Evolutionary conservation across 2,888 invertebrate species (phyloP).

Genomic region (Trimorus sp.): DNA sequence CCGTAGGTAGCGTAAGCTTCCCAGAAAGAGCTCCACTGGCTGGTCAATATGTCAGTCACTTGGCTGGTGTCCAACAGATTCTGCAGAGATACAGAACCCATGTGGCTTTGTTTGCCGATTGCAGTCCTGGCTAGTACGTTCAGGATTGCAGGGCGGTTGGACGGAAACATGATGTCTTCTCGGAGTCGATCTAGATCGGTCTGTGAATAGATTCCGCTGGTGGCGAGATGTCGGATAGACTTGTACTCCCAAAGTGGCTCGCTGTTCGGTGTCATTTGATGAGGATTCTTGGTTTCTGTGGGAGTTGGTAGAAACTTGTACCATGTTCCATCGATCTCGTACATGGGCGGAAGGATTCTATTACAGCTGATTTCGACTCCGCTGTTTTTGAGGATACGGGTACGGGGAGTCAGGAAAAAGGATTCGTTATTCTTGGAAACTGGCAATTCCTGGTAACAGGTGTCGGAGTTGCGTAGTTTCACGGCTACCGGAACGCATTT

Average conservation of each 20-base stretch:
- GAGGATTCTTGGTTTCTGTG: background rate
- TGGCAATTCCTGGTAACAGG: background rate
- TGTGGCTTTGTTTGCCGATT: too few relatives aligned
- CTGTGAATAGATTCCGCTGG: constrained; percentile 5
- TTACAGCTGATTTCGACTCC: constrained; percentile 63
- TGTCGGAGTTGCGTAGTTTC: background rate
- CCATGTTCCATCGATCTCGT: constrained; percentile 38
- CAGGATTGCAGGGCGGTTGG: background rate
- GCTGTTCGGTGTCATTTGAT: background rate
- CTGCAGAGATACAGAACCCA: background rate
- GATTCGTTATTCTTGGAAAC: background rate
- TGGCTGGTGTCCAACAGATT: background rate
- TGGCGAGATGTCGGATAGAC: background rate
- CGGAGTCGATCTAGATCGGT: background rate
- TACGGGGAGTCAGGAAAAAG: background rate
- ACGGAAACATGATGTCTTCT: constrained; percentile 12
- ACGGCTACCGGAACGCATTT: background rate
- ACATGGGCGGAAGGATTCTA: constrained; percentile 57
- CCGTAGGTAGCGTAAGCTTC: background rate
- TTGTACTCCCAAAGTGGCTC: constrained; percentile 8
- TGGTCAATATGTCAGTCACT: too few relatives aligned
- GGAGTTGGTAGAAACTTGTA: constrained; percentile 9
- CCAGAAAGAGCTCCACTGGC: constrained; percentile 7
- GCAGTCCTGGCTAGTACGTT: background rate
- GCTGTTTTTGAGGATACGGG: background rate